A percentile compares a stretch with the other conserved stretches of the same genome.
These are phyloP conservation scores for Gasterosteus nipponicus DNA, from an alignment of 2,113 vertebrate genomes.

Conservation along the genomic window DNA sequence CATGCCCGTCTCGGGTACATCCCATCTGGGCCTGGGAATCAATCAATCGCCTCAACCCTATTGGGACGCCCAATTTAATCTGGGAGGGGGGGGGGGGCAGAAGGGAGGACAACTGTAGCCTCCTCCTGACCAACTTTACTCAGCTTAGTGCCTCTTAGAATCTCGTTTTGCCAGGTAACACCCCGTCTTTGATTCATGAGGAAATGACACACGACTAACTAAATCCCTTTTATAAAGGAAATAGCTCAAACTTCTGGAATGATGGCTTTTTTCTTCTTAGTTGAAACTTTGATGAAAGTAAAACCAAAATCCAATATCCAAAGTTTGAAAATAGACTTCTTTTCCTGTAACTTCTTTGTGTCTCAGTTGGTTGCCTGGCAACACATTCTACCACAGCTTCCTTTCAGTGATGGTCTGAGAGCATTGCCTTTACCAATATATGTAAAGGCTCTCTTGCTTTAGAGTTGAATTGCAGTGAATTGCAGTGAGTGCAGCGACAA, in stretches of 20 bases:
- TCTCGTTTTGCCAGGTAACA: conserved; percentile 9
- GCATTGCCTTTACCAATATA: neutral
- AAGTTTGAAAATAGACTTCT: neutral
- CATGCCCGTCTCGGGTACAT: conserved; percentile 49
- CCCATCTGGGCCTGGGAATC: conserved; percentile 64
- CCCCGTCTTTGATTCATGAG: conserved; percentile 13
- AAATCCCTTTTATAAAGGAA: neutral
- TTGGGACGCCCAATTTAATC: conserved; percentile 42
- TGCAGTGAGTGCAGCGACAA: neutral
- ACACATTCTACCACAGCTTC: neutral
- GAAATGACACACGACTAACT: conserved; percentile 15
- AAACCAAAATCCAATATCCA: neutral
- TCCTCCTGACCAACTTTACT: conserved; percentile 53
- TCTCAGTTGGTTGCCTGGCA: neutral
- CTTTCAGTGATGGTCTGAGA: neutral
- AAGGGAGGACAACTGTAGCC: conserved; percentile 37
- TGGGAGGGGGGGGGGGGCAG: conserved; percentile 39
- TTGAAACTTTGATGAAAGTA: neutral
- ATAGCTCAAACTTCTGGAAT: neutral
- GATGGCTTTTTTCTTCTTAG: neutral
- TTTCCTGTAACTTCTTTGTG: neutral
- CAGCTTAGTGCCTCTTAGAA: conserved; percentile 28
- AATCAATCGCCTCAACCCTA: conserved; percentile 54
- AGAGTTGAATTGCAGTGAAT: neutral
- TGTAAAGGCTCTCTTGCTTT: neutral